Evolutionary conservation across 2,888 invertebrate species (phyloP).

Genomic region (Calameuta pallipes): DNA sequence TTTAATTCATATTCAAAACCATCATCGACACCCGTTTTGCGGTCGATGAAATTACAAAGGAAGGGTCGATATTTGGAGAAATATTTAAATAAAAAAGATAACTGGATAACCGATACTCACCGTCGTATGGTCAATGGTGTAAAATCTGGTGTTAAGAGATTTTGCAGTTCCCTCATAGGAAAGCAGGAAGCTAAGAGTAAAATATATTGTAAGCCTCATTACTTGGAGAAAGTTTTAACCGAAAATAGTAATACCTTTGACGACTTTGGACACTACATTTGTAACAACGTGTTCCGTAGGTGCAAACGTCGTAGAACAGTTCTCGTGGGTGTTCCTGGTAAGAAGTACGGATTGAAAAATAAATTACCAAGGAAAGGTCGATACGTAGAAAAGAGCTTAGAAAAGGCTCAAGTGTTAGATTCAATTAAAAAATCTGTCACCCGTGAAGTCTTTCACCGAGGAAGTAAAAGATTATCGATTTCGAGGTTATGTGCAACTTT

Average conservation of each 20-base stretch:
- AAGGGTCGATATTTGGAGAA: constrained; percentile 24
- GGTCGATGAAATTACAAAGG: constrained; percentile 1
- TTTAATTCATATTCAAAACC: background rate
- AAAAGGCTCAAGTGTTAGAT: background rate
- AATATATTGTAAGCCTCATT: constrained; percentile 6
- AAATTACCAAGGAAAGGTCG: no score
- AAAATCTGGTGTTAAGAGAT: background rate
- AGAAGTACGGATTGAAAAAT: no score
- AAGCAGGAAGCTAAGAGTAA: background rate
- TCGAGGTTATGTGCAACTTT: background rate
- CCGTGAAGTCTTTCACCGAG: constrained; percentile 19
- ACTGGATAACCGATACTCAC: constrained; percentile 17
- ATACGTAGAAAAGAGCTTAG: background rate
- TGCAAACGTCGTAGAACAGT: background rate
- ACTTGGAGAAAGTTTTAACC: constrained; percentile 9
- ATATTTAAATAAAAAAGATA: constrained; percentile 21
- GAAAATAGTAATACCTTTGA: constrained; percentile 1
- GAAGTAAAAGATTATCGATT: background rate
- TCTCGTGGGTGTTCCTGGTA: background rate
- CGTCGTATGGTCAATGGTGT: constrained; percentile 17
- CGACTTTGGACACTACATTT: background rate
- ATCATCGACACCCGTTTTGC: background rate
- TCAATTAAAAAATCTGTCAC: constrained; percentile 8
- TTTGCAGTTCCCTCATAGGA: background rate
- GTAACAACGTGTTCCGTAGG: background rate